These are phyloP conservation scores for Galerucella nymphaeae DNA, from an alignment of 2,888 invertebrate species.

Conservation along the genomic window DNA sequence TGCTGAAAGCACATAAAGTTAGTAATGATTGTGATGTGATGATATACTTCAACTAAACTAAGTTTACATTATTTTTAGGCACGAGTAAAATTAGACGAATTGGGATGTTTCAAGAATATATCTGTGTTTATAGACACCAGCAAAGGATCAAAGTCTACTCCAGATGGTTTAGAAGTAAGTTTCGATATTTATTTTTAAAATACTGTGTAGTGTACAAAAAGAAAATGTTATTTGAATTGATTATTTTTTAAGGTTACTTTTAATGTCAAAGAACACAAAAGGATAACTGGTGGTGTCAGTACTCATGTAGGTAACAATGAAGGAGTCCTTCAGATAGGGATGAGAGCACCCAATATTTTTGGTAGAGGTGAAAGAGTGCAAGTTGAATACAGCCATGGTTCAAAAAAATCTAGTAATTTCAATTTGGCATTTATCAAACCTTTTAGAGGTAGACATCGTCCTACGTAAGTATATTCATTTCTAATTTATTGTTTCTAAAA, in stretches of 20 bases:
- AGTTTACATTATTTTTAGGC: conserved; percentile 68
- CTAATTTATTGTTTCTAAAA: too few relatives aligned
- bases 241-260: conserved; percentile 77
- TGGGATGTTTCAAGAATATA: conserved; percentile 91
- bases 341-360: conserved; percentile 83
- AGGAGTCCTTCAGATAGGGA: conserved; percentile 81
- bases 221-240: neutral
- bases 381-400: conserved; percentile 87
- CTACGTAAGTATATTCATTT: conserved; percentile 68
- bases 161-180: conserved; percentile 81
- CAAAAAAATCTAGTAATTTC: conserved; percentile 83
- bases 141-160: conserved; percentile 78
- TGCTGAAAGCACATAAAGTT: conserved; percentile 75
- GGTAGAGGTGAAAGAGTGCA: conserved; percentile 89
- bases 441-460: conserved; percentile 75
- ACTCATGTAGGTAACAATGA: conserved; percentile 93
- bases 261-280: conserved; percentile 83
- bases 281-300: conserved; percentile 86
- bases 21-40: conserved; percentile 18
- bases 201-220: neutral
- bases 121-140: conserved; percentile 90
- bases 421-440: conserved; percentile 87
- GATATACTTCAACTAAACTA: neutral
- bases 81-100: conserved; percentile 78
- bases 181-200: conserved; percentile 11